Evolutionary conservation across 2,888 invertebrate species (phyloP).

Genomic region (Rhimphoctona megacephalus): DNA sequence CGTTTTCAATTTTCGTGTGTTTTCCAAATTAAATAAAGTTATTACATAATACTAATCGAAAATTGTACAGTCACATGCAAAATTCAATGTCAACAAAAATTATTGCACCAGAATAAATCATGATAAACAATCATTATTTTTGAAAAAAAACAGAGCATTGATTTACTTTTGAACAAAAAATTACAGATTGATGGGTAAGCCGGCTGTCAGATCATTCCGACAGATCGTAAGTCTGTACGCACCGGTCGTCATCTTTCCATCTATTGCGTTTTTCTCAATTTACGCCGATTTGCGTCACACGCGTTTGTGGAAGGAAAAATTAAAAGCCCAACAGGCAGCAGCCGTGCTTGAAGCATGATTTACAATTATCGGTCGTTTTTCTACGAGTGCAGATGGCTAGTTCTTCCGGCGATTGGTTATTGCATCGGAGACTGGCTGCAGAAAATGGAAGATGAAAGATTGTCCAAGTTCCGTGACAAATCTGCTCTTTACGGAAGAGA

Average conservation of each 20-base stretch:
- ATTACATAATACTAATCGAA: conserved; percentile 22
- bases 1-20: neutral
- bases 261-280: conserved; percentile 87
- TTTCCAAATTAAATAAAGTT: neutral
- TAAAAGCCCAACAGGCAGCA: conserved; percentile 53
- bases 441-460: conserved; percentile 89
- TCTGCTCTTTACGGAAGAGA: conserved; percentile 91
- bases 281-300: conserved; percentile 91
- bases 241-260: conserved; percentile 89
- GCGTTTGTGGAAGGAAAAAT: conserved; percentile 88
- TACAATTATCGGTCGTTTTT: conserved; percentile 83
- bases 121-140: neutral
- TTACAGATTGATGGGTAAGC: conserved; percentile 77
- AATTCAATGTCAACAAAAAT: neutral
- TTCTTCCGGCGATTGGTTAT: conserved; percentile 87
- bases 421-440: conserved; percentile 89
- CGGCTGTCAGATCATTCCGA: neutral
- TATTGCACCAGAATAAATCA: neutral
- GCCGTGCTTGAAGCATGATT: conserved; percentile 50
- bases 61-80: neutral
- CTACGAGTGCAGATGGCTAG: conserved; percentile 86
- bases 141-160: too few relatives aligned
- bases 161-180: neutral
- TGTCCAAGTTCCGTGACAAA: conserved; percentile 91
- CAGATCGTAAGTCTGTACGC: conserved; percentile 88